Conservation (phyloP, 2,797 vertebrate genomes). For the Podarcis siculus region DNA sequence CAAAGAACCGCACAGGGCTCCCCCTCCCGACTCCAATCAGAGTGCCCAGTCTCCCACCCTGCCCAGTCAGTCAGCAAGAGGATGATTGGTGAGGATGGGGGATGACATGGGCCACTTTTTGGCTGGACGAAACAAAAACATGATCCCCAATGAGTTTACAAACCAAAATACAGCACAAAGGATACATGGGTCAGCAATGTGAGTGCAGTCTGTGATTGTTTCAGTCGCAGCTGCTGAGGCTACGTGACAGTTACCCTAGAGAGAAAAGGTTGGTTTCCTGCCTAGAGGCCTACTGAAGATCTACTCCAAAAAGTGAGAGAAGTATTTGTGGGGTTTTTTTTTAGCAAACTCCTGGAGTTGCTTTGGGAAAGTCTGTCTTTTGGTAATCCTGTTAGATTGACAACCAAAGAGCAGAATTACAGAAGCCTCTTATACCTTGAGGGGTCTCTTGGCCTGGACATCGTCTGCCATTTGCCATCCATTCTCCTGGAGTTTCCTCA, state of each 20-base stretch:
- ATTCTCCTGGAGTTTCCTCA: constrained; percentile 85
- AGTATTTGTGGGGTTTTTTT: background rate
- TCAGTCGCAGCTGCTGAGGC: background rate
- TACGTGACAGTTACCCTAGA: too few relatives aligned
- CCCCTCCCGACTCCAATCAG: too few relatives aligned
- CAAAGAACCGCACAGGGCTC: too few relatives aligned
- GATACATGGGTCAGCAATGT: background rate
- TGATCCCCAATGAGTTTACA: too few relatives aligned
- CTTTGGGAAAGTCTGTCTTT: background rate
- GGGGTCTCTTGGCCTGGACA: constrained; percentile 72
- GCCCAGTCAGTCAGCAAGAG: too few relatives aligned
- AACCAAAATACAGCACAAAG: too few relatives aligned
- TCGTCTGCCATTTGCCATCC: constrained; percentile 83
- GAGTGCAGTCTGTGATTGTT: background rate
- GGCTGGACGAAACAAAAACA: too few relatives aligned
- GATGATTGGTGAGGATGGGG: too few relatives aligned
- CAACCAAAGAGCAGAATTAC: background rate
- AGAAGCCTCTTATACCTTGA: constrained; percentile 78
- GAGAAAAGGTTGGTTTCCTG: background rate
- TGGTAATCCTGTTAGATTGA: background rate
- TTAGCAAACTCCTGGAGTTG: too few relatives aligned
- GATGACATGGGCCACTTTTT: too few relatives aligned
- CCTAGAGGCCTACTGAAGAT: too few relatives aligned
- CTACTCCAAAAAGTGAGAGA: background rate
- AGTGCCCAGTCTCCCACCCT: too few relatives aligned